phyloP scores from a whole-genome alignment of 2,113 vertebrate species.

The Globicephala melas region DNA sequence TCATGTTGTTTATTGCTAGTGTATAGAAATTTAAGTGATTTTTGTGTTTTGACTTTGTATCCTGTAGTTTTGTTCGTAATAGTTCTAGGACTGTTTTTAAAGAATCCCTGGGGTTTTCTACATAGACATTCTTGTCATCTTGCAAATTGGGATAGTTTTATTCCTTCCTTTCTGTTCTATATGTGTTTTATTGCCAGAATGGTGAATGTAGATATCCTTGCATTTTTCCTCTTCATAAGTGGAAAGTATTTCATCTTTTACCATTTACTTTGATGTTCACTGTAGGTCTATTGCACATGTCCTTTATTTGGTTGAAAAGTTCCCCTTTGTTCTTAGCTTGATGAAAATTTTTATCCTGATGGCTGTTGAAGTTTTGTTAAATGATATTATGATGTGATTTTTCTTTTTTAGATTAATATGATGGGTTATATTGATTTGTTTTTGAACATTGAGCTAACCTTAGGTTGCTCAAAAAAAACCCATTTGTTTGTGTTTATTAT shows the following conservation, averaged over 20 bases:
- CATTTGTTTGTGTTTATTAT: background rate
- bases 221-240: background rate
- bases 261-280: background rate
- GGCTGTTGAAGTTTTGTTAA: background rate
- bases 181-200: background rate
- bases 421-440: background rate
- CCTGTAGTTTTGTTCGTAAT: background rate
- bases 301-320: background rate
- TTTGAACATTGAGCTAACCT: background rate
- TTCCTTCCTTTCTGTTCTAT: background rate
- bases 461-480: background rate
- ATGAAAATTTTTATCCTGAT: background rate
- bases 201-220: background rate
- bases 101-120: background rate
- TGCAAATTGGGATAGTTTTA: background rate
- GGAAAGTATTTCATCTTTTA: background rate
- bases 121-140: background rate
- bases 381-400: background rate
- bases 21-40: background rate
- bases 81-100: background rate
- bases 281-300: background rate
- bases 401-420: background rate
- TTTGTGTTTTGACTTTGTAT: background rate
- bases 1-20: background rate
- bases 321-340: background rate